A percentile compares a stretch with the other conserved stretches of the same genome.
These are phyloP conservation scores for Thera obeliscata DNA, from an alignment of 2,888 invertebrate genomes.

Conservation along the genomic window DNA sequence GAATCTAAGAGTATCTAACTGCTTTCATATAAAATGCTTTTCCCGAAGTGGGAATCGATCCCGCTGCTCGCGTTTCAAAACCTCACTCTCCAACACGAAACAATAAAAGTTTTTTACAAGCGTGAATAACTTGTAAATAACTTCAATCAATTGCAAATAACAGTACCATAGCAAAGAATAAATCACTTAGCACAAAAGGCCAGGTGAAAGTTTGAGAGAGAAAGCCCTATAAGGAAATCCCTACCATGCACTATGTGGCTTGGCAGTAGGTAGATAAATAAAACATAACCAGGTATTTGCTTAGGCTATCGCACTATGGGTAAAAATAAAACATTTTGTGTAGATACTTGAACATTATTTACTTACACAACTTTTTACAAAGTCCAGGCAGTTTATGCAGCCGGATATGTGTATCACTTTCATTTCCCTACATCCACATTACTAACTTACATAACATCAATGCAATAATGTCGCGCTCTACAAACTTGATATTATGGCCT, in stretches of 20 bases:
- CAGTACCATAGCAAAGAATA: background rate
- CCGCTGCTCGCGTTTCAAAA: no score
- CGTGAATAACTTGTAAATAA: background rate
- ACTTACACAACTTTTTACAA: background rate
- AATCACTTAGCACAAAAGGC: constrained; percentile 8
- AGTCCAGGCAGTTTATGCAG: background rate
- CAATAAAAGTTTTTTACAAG: background rate
- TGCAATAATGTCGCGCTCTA: constrained; percentile 20
- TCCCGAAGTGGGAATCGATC: no score
- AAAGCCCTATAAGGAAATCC: constrained; percentile 19
- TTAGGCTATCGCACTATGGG: background rate
- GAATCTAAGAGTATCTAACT: no score
- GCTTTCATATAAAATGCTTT: no score
- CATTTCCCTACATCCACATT: constrained; percentile 15
- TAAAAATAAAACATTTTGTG: background rate
- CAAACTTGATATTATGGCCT: constrained; percentile 5
- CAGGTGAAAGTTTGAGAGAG: constrained; percentile 12
- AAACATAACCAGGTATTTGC: background rate
- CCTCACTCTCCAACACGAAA: background rate
- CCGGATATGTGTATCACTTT: constrained; percentile 16
- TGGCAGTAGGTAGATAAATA: background rate
- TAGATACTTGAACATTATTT: background rate
- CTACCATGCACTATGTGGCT: background rate
- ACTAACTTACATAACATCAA: constrained; percentile 5
- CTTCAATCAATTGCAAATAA: background rate